Conservation (phyloP, 1,140 invertebrate genomes). For the honey bee (Apis mellifera) region DNA sequence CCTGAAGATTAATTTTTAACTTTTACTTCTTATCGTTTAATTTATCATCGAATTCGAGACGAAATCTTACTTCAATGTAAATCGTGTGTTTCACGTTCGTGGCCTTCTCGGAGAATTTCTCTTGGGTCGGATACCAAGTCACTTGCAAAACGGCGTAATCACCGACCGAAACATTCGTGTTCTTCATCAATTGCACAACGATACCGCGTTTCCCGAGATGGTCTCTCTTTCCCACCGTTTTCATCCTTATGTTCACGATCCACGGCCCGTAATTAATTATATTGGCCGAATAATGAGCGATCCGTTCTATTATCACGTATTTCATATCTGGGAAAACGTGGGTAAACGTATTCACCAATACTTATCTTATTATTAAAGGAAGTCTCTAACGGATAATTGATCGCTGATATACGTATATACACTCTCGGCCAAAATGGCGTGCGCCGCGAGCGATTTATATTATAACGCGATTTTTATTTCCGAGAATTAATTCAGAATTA, state of each 20-base stretch:
- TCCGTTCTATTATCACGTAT: slow-evolving; percentile 70
- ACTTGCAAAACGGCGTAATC: slow-evolving; percentile 67
- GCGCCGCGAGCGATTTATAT: too few relatives aligned
- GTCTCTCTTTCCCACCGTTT: slow-evolving; percentile 50
- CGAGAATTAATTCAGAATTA: too few relatives aligned
- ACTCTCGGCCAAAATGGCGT: too few relatives aligned
- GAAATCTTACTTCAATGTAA: slow-evolving; percentile 71
- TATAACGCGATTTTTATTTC: too few relatives aligned
- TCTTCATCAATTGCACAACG: slow-evolving; percentile 64
- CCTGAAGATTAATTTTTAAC: slow-evolving; percentile 51
- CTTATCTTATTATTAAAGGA: too few relatives aligned
- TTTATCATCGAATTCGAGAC: not conserved
- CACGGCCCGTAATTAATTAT: slow-evolving; percentile 77
- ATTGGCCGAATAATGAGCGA: slow-evolving; percentile 59
- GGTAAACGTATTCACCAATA: not conserved
- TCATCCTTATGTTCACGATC: slow-evolving; percentile 62
- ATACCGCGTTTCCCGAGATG: slow-evolving; percentile 61
- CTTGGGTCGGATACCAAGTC: slow-evolving; percentile 63
- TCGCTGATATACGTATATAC: too few relatives aligned
- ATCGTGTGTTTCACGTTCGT: slow-evolving; percentile 63
- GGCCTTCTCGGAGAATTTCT: slow-evolving; percentile 53
- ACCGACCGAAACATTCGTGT: slow-evolving; percentile 58
- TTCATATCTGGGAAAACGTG: slow-evolving; percentile 72
- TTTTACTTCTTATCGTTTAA: too few relatives aligned
- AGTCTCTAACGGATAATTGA: too few relatives aligned